Conservation (phyloP, 1,140 invertebrate genomes). For the Drosophila cardini region DNA sequence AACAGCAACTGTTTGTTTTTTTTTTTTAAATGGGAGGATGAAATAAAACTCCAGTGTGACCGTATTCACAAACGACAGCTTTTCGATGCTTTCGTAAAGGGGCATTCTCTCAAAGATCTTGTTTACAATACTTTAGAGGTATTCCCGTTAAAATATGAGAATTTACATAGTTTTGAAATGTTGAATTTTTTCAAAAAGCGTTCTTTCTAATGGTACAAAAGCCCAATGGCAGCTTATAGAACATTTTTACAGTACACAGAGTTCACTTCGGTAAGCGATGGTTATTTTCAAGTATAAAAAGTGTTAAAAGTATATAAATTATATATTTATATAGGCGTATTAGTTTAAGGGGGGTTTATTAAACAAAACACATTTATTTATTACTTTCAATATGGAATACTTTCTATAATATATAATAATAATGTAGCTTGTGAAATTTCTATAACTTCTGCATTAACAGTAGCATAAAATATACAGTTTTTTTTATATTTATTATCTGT, state of each 20-base stretch:
- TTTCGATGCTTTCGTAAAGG: background rate
- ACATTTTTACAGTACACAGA: too few species aligned
- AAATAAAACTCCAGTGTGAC: constrained; percentile 6
- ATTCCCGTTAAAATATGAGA: too few species aligned
- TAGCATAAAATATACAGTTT: constrained; percentile 72
- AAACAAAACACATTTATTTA: constrained; percentile 68
- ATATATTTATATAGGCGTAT: background rate
- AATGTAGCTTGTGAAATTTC: constrained; percentile 51
- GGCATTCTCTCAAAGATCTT: background rate
- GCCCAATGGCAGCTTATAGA: too few species aligned
- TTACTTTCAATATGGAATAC: constrained; percentile 53
- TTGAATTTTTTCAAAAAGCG: too few species aligned
- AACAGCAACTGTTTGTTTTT: constrained; percentile 9
- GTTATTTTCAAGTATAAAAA: too few species aligned
- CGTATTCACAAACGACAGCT: background rate
- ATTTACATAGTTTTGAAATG: too few species aligned
- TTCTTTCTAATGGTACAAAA: too few species aligned
- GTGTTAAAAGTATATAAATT: background rate
- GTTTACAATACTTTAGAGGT: background rate
- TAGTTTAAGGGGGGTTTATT: constrained; percentile 38
- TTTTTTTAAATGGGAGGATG: constrained; percentile 1
- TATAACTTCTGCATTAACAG: constrained; percentile 62
- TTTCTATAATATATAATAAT: constrained; percentile 75
- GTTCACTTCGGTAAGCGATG: too few species aligned
- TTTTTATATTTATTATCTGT: constrained; percentile 58